Base-by-base conservation (phyloP, 2,797 vertebrate species). In the Mormyrus proboscirostris region DNA sequence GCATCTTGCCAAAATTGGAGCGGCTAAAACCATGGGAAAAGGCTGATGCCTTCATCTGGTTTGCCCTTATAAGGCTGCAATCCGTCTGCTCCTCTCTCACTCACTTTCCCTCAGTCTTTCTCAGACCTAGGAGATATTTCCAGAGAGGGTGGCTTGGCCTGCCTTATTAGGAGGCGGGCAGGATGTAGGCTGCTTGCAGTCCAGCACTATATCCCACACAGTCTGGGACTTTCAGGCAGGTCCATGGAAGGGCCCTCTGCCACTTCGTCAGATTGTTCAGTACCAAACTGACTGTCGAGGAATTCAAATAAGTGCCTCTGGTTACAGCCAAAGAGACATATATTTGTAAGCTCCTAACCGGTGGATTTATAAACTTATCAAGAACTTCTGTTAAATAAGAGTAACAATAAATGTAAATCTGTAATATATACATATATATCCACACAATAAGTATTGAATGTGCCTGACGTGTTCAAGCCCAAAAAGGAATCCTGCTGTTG, bases 61-160 rank as follows among this genome's bases (percentile, higher is more conserved):
- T 94, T 96, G 92, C 94, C 96, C 95, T 96, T 96, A 96, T 96
- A 96, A 96, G 95, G 96, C 93, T 95, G 93, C 95, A 95, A 96
- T 95, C 95, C 95, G 95, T 96, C 95, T 95, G 95, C 95, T 95
- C 93, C 95, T 95, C 95, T 95, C 95, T 95, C 94, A 93, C 93
- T 92, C 91, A 93, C 93, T 94, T 93, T 95, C 94, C 91, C 94
- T 90, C 93, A 91, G 92, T 94, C 94, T 95, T 95, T 95, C 95
- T 95, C 95, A 95, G 95, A 95, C 94, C 94, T 92, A 92, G 92
- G 94, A 94, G 95, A 96, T 97, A 96, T 97, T 97, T 97, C 95
- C 95, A 96, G 95, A 95, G 94, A 93, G 93, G 92, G 92, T 0
- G 92, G 91, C 93, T 93, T 62, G 91, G 93, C 93, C 94, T 95